Base-by-base conservation (phyloP, 2,797 vertebrate species). In the Streptopelia turtur region DNA sequence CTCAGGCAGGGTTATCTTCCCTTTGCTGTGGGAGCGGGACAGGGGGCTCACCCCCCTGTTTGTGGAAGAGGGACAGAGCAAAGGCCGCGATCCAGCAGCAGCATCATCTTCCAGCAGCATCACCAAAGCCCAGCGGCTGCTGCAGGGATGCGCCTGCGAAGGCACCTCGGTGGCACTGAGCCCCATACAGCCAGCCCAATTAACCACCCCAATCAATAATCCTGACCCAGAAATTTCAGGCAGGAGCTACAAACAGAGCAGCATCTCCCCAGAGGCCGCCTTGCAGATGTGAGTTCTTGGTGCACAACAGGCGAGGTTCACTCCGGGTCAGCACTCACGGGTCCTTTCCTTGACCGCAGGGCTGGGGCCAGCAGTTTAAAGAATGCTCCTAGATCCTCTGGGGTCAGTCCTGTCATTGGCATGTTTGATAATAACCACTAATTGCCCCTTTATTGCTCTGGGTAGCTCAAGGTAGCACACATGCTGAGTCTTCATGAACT, bases 151-250 rank as follows among this genome's bases (percentile, higher is more conserved):
- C 23, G 60, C 76, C 87, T 52, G 20, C 6, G 0, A 39, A 83
- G 66, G 68, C 72, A 50, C 37, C 69, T 39, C 5, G 0, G 76
- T 11, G 20, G 28, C 82, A 76, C 22, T 1, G 69, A 83, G 83
- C 52, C 53, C 49, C n/a, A 3, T 47, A 3, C 39, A 70, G 49
- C 91, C 74, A 9, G 22, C 60, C 61, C 83, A 63, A 60, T 83
- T 93, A 92, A 63, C 28, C 53, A 94, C 78, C 87, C 87, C 61
- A 78, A 47, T 94, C 91, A 76, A 82, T 90, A 81, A 82, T 9
- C 70, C 80, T 92, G 77, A 79, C 94, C 94, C 82, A 93, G 92
- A 93, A 80, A 63, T 11, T 31, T 70, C 76, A 90, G 92, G 33
- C 64, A 60, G 53, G 39, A 88, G 90, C 88, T 86, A 5, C 90